Evolutionary conservation across 2,113 vertebrate genomes (phyloP), one percentile per base, ranked within the genome.

Genomic region (Loxodonta africana): DNA sequence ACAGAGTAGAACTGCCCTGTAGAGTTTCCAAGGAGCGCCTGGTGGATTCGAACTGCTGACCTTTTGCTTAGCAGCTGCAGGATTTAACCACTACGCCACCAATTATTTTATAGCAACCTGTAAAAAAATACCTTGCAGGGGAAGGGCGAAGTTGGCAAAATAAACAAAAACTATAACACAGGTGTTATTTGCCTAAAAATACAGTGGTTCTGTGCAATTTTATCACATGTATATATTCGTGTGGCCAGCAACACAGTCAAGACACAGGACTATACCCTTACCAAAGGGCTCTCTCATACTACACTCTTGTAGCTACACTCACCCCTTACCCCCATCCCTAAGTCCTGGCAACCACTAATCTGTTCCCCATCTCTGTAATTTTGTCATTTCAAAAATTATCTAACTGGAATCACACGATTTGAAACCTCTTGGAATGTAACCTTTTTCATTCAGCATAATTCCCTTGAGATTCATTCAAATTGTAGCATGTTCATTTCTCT

Each of bases 321-420:
- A 46, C 7, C 5, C 4, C 1, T 77, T 21, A 15, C 48, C 9
- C 10, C 28, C 14, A 73, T 71, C 20, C 33, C 44, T 51, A 87
- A 94, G 57, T n/a, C 48, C 37, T 84, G 12, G 26, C 10, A 92
- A 77, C 12, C 37, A 74, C 88, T 74, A 51, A 92, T 84, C 91
- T 90, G 44, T 63, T 89, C 74, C 48, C 30, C 25, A 60, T n/a
- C 53, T 89, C 44, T 80, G 60, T 20, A 95, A 84, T 62, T 81
- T 92, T 95, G n/a, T 41, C 23, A 90, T 92, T 82, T 88, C 12
- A 84, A 90, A 46, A 87, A 82, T 81, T 83, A 51, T 44, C 53
- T 69, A 94, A 92, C 87, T 92, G 48, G 57, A 94, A 87, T 23
- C 46, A 71, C n/a, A 71, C 1, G 82, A 12, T 85, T 57, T 65